These are phyloP conservation scores for Myotis brandtii DNA, from an alignment of 2,113 vertebrate species.

Conservation along the genomic window DNA sequence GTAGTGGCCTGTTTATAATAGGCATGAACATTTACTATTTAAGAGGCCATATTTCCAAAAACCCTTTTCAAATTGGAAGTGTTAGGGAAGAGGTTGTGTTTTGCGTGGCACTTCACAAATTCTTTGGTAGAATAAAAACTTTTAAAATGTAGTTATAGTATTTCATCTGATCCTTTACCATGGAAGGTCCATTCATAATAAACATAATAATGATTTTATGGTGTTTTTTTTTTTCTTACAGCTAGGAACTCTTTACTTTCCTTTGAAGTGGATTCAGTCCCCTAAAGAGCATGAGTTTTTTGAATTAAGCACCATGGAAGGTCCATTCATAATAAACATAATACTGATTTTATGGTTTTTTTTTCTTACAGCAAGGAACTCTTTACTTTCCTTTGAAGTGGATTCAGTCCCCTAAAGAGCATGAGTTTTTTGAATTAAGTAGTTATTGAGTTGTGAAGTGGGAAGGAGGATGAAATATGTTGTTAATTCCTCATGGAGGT, in stretches of 20 bases:
- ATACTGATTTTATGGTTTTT: background rate
- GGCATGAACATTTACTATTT: background rate
- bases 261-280: background rate
- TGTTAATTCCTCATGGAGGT: background rate
- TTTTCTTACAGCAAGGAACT: background rate
- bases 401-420: background rate
- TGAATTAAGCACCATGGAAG: background rate
- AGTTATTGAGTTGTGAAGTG: constrained; percentile 4
- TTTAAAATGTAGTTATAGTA: background rate
- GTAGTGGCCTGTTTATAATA: background rate
- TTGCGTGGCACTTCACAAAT: background rate
- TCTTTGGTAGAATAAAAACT: constrained; percentile 23
- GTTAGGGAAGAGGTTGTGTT: background rate
- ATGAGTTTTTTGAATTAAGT: background rate
- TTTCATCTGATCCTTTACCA: background rate
- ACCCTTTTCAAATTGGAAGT: background rate
- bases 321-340: background rate
- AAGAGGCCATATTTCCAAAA: background rate
- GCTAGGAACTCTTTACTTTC: constrained; percentile 12
- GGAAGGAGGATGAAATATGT: constrained; percentile 37
- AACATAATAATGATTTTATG: background rate
- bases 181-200: background rate
- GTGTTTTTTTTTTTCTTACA: background rate
- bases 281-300: background rate
- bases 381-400: constrained; percentile 21